These are phyloP conservation scores for Anarsia innoxiella DNA, from an alignment of 2,888 invertebrate genomes.

Conservation along the genomic window DNA sequence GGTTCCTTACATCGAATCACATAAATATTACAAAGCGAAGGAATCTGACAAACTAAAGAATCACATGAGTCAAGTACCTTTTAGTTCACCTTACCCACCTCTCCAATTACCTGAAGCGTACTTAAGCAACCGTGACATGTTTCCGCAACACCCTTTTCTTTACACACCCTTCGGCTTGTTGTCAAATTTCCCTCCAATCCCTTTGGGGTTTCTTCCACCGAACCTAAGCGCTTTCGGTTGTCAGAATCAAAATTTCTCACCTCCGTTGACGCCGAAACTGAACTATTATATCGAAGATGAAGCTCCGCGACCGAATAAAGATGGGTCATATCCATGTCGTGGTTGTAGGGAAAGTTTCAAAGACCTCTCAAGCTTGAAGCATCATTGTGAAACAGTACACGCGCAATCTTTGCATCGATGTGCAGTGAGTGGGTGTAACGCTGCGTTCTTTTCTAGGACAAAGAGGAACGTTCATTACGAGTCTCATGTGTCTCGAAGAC, in stretches of 20 bases:
- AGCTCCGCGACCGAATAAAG: slow-evolving; percentile 78
- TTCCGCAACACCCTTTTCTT: slow-evolving; percentile 61
- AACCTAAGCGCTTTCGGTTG: slow-evolving; percentile 56
- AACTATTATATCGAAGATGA: slow-evolving; percentile 81
- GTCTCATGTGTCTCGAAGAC: slow-evolving; percentile 70
- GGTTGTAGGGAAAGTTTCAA: slow-evolving; percentile 80
- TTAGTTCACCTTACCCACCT: slow-evolving; percentile 50
- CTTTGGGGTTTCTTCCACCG: slow-evolving; percentile 62
- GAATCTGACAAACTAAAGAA: slow-evolving; percentile 53
- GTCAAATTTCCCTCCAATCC: slow-evolving; percentile 63
- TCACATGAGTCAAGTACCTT: slow-evolving; percentile 43
- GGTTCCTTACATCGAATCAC: slow-evolving; percentile 74
- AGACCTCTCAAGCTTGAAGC: slow-evolving; percentile 78
- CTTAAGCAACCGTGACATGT: slow-evolving; percentile 56
- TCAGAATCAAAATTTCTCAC: slow-evolving; percentile 53
- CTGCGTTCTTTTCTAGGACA: slow-evolving; percentile 85
- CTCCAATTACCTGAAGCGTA: slow-evolving; percentile 55
- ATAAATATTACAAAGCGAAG: slow-evolving; percentile 54
- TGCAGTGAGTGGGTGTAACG: slow-evolving; percentile 84
- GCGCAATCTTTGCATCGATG: slow-evolving; percentile 82
- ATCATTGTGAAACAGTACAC: slow-evolving; percentile 83
- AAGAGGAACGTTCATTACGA: slow-evolving; percentile 86
- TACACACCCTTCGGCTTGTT: slow-evolving; percentile 68
- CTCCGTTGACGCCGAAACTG: slow-evolving; percentile 53
- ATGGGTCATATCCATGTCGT: slow-evolving; percentile 81